phyloP scores from a whole-genome alignment of 2,113 vertebrate species.

The Podarcis raffonei region DNA sequence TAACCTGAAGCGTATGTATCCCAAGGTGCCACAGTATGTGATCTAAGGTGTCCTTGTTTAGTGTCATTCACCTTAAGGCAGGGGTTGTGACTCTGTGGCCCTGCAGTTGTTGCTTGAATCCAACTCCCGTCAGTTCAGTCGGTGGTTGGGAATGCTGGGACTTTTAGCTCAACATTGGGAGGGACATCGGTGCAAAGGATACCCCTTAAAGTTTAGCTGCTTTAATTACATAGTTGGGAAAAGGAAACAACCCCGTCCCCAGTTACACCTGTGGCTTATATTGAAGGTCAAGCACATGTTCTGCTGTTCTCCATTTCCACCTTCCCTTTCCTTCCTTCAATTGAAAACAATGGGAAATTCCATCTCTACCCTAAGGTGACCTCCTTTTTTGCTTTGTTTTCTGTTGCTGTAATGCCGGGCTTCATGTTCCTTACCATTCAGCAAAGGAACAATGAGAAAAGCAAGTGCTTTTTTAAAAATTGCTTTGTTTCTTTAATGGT shows the following conservation, averaged over 20 bases:
- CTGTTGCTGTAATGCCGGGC: background rate
- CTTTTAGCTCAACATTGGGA: too few relatives aligned
- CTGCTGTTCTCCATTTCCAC: background rate
- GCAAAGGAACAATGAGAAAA: background rate
- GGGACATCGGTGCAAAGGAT: too few relatives aligned
- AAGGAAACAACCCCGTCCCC: background rate
- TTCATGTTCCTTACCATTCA: background rate
- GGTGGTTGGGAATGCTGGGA: too few relatives aligned
- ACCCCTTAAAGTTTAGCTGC: background rate
- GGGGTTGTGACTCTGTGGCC: too few relatives aligned
- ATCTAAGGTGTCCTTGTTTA: background rate
- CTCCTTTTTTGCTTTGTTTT: background rate
- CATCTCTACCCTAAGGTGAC: background rate
- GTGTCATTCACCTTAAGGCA: background rate
- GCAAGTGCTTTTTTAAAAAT: background rate
- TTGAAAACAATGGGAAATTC: conserved; percentile 8
- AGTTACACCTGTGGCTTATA: conserved; percentile 1
- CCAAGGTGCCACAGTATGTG: background rate
- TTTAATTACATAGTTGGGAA: background rate
- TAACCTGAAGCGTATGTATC: too few relatives aligned
- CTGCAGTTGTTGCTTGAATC: too few relatives aligned
- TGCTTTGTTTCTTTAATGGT: background rate
- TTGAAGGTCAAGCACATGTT: background rate
- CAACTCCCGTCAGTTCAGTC: too few relatives aligned
- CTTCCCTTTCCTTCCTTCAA: conserved; percentile 16